These are phyloP conservation scores for Peromyscus nudipes DNA, from an alignment of 2,797 vertebrate species.

Conservation along the genomic window DNA sequence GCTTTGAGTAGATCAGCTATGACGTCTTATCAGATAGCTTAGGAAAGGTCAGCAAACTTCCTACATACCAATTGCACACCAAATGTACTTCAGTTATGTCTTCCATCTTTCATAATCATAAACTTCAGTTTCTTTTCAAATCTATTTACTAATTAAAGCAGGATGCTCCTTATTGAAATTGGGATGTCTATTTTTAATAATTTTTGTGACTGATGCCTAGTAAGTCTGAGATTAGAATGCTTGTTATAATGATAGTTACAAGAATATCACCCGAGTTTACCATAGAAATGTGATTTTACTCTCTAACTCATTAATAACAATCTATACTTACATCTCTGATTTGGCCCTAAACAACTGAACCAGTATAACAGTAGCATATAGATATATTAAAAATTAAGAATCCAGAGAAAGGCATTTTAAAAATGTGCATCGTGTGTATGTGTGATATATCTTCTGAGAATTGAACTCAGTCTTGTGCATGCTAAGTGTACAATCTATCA, in stretches of 20 bases:
- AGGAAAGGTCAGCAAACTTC: background rate
- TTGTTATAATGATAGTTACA: background rate
- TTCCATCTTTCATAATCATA: background rate
- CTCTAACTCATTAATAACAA: background rate
- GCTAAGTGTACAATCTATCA: background rate
- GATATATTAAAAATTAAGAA: conserved; percentile 19
- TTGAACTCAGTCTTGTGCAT: background rate
- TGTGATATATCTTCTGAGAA: background rate
- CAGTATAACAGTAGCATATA: background rate
- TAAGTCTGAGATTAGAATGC: conserved; percentile 43
- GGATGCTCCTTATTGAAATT: background rate
- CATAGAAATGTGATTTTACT: conserved; percentile 52
- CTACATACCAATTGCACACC: background rate
- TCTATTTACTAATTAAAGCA: conserved; percentile 33
- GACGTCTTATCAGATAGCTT: background rate
- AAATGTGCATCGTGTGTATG: background rate
- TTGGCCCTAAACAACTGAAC: conserved; percentile 16
- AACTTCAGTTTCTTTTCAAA: background rate
- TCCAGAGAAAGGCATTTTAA: background rate
- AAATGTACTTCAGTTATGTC: conserved; percentile 29
- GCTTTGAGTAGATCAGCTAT: background rate
- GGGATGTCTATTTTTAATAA: background rate
- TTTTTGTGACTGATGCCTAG: conserved; percentile 16
- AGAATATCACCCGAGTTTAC: conserved; percentile 21
- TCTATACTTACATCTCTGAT: background rate